A percentile compares a stretch with the other conserved stretches of the same genome.
Conservation (phyloP, 2,113 vertebrate species). For the Seriola dumerili region DNA sequence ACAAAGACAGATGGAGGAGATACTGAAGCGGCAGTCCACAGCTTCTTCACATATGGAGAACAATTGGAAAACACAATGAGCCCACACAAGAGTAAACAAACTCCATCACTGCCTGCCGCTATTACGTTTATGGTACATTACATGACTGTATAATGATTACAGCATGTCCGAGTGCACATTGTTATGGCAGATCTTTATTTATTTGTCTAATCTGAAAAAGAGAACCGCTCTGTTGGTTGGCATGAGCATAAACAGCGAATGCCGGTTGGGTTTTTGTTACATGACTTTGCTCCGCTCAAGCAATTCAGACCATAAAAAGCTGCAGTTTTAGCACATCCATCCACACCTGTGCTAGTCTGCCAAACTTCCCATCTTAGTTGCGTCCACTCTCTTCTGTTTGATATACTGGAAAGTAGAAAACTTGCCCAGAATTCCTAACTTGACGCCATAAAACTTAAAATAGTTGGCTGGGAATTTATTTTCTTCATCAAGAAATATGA, state of each 20-base stretch:
- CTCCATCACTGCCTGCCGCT: constrained; percentile 63
- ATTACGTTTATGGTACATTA: constrained; percentile 75
- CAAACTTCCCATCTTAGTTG: constrained; percentile 54
- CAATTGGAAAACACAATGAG: constrained; percentile 56
- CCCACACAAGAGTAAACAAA: constrained; percentile 69
- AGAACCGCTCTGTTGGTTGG: constrained; percentile 26
- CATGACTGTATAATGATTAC: constrained; percentile 77
- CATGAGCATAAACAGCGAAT: constrained; percentile 11
- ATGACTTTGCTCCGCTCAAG: constrained; percentile 34
- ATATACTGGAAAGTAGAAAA: constrained; percentile 51
- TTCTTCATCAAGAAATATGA: constrained; percentile 44
- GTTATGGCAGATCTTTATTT: constrained; percentile 73
- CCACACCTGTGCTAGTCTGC: constrained; percentile 43
- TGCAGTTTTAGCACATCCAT: constrained; percentile 39
- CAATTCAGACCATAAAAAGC: constrained; percentile 40
- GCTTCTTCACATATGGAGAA: constrained; percentile 63
- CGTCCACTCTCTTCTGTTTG: constrained; percentile 6
- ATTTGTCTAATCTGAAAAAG: constrained; percentile 70
- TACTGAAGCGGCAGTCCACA: constrained; percentile 27
- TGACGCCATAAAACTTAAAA: constrained; percentile 46
- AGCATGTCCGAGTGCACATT: constrained; percentile 67
- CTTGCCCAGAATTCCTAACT: constrained; percentile 47
- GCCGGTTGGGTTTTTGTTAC: constrained; percentile 30
- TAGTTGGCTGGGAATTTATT: constrained; percentile 35
- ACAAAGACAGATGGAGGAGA: constrained; percentile 54